Percentiles rank a stretch among this genome's conserved stretches.
Conservation (phyloP, 1,140 invertebrate genomes). For the Trigoniulus corallinus region DNA sequence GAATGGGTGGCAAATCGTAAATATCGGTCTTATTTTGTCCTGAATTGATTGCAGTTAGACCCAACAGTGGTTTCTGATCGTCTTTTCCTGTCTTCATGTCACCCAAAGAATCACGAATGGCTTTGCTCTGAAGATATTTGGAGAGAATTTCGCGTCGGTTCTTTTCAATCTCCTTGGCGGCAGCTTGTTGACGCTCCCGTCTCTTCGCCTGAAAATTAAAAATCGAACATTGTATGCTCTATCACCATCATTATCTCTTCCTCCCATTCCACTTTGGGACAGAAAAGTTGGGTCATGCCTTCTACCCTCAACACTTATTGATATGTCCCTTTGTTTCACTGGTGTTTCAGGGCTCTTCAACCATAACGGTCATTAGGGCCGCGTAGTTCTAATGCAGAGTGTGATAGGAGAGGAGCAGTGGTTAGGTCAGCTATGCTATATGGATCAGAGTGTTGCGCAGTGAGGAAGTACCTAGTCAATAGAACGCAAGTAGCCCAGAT, state of each 20-base stretch:
- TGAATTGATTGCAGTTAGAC: neutral
- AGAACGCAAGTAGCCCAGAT: too few species aligned
- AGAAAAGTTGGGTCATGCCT: too few species aligned
- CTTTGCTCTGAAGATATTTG: conserved; percentile 16
- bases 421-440: too few species aligned
- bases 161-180: neutral
- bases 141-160: conserved; percentile 10
- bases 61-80: neutral
- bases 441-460: too few species aligned
- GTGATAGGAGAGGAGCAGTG: too few species aligned
- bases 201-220: neutral
- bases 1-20: conserved; percentile 46
- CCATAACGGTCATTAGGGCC: too few species aligned
- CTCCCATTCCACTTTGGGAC: conserved; percentile 9
- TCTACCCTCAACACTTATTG: too few species aligned
- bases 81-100: neutral
- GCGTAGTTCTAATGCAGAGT: too few species aligned
- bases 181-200: conserved; percentile 9
- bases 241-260: conserved; percentile 21
- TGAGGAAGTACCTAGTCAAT: too few species aligned
- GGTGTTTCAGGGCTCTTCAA: too few species aligned
- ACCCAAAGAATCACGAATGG: conserved; percentile 5
- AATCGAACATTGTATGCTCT: conserved; percentile 12
- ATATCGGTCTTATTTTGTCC: conserved; percentile 47
- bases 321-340: too few species aligned